These are phyloP conservation scores for Empis stercorea DNA, from an alignment of 2,888 invertebrate species.

Conservation along the genomic window DNA sequence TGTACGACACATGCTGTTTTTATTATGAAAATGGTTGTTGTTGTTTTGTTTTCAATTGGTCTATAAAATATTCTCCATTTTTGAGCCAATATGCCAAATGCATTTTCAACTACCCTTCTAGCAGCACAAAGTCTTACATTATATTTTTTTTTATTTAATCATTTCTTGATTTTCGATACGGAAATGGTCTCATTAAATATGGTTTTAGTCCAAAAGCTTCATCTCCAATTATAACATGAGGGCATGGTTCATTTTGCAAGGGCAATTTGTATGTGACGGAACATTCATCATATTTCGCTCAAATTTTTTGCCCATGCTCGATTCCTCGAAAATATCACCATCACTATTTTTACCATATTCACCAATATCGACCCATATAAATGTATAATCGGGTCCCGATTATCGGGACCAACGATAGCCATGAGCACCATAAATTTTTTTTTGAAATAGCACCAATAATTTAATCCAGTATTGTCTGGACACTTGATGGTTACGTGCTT, in stretches of 20 bases:
- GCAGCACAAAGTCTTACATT: neutral
- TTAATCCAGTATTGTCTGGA: conserved; percentile 4
- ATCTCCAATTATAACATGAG: conserved; percentile 1
- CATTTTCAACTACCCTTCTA: too few species aligned
- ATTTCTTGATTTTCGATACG: neutral
- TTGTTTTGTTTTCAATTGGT: too few species aligned
- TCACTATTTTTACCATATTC: neutral
- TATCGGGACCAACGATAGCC: conserved; percentile 2
- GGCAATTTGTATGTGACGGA: neutral
- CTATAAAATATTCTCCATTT: too few species aligned
- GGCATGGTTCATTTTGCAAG: neutral
- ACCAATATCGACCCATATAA: conserved; percentile 3
- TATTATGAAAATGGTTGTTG: too few species aligned
- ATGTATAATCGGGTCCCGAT: conserved; percentile 4
- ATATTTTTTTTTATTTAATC: neutral
- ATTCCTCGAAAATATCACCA: conserved; percentile 1
- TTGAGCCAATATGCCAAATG: too few species aligned
- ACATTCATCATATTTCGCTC: neutral
- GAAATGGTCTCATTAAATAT: conserved; percentile 4
- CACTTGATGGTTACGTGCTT: conserved; percentile 3
- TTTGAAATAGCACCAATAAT: conserved; percentile 3
- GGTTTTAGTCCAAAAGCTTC: conserved; percentile 3
- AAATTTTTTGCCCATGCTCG: conserved; percentile 1
- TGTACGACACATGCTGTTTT: neutral
- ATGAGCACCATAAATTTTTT: conserved; percentile 3